Evolutionary conservation across 1,140 invertebrate genomes (phyloP), one percentile per base, ranked within the genome.

Genomic region (Trichogramma pretiosum): DNA sequence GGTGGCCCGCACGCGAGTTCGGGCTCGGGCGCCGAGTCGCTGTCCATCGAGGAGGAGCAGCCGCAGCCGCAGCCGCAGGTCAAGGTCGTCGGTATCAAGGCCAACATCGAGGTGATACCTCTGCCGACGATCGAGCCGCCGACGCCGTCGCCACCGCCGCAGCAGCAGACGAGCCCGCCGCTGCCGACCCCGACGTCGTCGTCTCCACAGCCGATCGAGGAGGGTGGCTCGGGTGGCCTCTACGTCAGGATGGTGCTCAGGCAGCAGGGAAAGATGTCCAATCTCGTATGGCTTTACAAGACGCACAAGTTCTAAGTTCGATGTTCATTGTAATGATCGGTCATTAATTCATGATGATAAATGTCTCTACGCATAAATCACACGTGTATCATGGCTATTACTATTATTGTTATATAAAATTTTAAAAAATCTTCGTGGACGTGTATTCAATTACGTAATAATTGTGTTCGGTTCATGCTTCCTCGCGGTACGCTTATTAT

Each of bases 291-390:
- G 63, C 50, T 70, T 36, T 68, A 65, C 45, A 72, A 70, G 57
- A 70, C 68, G 49, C 69, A 72, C 57, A 70, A 64, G 45, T 72
- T 72, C 55, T 72, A 60, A 60, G 49, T 60, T 58, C 51, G 39
- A 40, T 41, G 28, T 47, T 7, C 5, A n/a, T n/a, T n/a, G n/a
- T n/a, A n/a, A n/a, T n/a, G n/a, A n/a, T n/a, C n/a, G n/a, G n/a
- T n/a, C n/a, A n/a, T n/a, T n/a, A n/a, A n/a, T n/a, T n/a, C n/a
- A n/a, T n/a, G n/a, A n/a, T n/a, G n/a, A n/a, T n/a, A n/a, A n/a
- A n/a, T n/a, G n/a, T n/a, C n/a, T n/a, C n/a, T n/a, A n/a, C n/a
- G n/a, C n/a, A n/a, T n/a, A n/a, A n/a, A n/a, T n/a, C n/a, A n/a
- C n/a, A n/a, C n/a, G n/a, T n/a, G n/a, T n/a, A n/a, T n/a, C n/a